phyloP scores from a whole-genome alignment of 2,888 invertebrate species.

The Galeopsomyia nigrocyanea region DNA sequence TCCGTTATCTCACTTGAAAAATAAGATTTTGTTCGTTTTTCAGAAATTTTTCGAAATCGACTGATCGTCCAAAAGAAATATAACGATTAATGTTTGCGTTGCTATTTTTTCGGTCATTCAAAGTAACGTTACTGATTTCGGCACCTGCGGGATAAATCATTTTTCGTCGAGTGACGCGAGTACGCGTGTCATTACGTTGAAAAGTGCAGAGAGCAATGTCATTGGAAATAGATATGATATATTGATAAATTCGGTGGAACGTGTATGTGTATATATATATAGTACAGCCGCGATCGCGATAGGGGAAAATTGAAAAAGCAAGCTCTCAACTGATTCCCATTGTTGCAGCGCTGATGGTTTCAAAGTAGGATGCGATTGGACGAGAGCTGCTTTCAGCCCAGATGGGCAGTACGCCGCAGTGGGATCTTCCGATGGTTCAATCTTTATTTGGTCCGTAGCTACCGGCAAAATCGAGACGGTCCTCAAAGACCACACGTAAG shows the following conservation, averaged over 20 bases:
- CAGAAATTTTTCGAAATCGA: no score
- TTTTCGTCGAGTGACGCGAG: no score
- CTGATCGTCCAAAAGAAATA: no score
- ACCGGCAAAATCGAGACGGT: conserved; percentile 82
- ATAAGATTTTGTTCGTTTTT: no score
- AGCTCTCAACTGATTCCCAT: conserved; percentile 25
- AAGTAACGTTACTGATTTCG: no score
- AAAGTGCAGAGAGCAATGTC: no score
- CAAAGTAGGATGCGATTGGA: conserved; percentile 95
- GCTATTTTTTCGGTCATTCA: no score
- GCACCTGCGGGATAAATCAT: no score
- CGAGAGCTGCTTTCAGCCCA: conserved; percentile 92
- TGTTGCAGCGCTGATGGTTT: conserved; percentile 90
- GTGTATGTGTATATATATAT: no score
- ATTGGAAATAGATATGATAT: background rate
- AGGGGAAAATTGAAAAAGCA: background rate
- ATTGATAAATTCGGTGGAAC: background rate
- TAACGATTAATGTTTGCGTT: no score
- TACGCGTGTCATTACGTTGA: no score
- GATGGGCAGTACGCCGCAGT: conserved; percentile 90
- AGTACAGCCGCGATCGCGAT: background rate
- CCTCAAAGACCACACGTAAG: conserved; percentile 87
- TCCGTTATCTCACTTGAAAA: no score
- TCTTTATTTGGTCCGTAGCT: conserved; percentile 91
- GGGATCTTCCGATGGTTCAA: conserved; percentile 91